Conservation (phyloP, 2,888 invertebrate species). For the Hemicrepidius hirtus region DNA sequence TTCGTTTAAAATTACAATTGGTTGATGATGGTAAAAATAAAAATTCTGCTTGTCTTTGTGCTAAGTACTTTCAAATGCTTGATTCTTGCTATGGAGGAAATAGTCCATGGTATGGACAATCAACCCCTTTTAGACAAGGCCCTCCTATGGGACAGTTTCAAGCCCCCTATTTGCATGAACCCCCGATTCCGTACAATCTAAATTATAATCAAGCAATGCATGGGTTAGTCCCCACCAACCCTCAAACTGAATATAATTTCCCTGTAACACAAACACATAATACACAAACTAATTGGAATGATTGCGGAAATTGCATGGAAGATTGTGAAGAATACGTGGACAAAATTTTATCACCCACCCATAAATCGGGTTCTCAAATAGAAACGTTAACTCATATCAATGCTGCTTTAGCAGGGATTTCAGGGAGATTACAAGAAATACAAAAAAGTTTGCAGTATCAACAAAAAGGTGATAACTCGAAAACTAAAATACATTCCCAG, state of each 20-base stretch:
- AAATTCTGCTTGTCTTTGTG: constrained; percentile 21
- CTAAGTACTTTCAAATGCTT: constrained; percentile 30
- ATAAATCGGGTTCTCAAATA: not conserved
- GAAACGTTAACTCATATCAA: not conserved
- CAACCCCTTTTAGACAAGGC: not conserved
- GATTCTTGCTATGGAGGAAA: constrained; percentile 14
- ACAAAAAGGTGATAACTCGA: not conserved
- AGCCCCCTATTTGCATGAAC: too few species aligned
- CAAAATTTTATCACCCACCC: too few species aligned
- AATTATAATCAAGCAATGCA: too few species aligned
- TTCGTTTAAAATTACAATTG: constrained; percentile 34
- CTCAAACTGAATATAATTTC: too few species aligned
- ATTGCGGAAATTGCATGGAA: too few species aligned
- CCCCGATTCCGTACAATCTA: too few species aligned
- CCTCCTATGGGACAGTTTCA: too few species aligned
- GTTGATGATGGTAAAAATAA: constrained; percentile 24
- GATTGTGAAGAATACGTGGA: too few species aligned
- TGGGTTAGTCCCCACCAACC: too few species aligned
- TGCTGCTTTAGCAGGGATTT: not conserved
- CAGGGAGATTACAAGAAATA: constrained; percentile 12
- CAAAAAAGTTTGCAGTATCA: not conserved
- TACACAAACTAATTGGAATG: too few species aligned
- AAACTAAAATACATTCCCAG: too few species aligned
- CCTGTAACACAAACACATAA: too few species aligned
- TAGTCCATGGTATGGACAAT: not conserved